Base-by-base conservation (phyloP, 1,140 invertebrate genomes). In the Diorhabda elongata region DNA sequence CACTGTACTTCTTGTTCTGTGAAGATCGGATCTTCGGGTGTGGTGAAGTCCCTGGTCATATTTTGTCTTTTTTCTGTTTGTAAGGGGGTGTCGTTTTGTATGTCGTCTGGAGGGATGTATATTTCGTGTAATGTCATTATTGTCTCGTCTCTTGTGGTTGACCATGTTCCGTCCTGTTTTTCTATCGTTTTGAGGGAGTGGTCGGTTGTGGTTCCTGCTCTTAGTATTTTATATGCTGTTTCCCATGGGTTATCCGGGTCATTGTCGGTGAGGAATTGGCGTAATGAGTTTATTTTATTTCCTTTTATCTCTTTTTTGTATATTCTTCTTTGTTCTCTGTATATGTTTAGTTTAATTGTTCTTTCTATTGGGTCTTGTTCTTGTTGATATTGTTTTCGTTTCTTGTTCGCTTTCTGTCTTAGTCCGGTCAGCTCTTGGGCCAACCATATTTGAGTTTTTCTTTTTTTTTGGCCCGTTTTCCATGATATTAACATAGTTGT, bases 221-320 rank as follows among this genome's bases (percentile, higher is more conserved):
- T 9, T n/a, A n/a, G 5, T 5, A 8, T 45, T 8, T 62, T 62
- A 41, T 62, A 45, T 62, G 7, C 7, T 9, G 4, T 8, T 8
- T 62, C 3, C 61, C 61, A 44, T 5, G 7, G 26, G 6, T 62
- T 41, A 4, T 62, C 9, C 4, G 26, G 5, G 1, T 62, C 7
- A 6, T 62, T 45, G 7, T 6, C 4, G 1, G 26, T 44, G 5
- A 41, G 42, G 6, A 41, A 8, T 44, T 41, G 4, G 5, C 44
- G 5, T 6, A 42, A 4, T 11, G 61, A 6, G n/a, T 52, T 57
- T 42, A 3, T 56, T 56, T 65, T 65, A n/a, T 44, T 44, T 3
- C 2, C 11, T 41, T 57, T 65, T 3, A 65, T 65, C 42, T 7
- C 9, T 3, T 57, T 52, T 26, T 65, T 65, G 41, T 65, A 65